Percentiles rank a stretch among this genome's conserved stretches.
Evolutionary conservation across 2,113 vertebrate genomes (phyloP).

Genomic region (Oreocharis arfaki): DNA sequence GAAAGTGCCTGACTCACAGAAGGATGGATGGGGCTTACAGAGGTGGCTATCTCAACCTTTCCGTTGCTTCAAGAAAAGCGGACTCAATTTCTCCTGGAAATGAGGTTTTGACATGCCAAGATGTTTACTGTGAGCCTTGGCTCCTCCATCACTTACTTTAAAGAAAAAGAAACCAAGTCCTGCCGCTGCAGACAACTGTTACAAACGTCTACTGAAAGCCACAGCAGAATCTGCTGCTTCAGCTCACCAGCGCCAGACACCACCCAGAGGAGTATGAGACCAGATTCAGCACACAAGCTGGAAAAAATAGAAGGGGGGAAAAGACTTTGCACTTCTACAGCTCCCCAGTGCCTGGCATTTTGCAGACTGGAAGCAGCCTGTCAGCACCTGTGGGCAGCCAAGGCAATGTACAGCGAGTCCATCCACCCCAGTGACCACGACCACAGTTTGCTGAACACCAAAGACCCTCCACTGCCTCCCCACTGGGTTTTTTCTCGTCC

Average conservation of each 20-base stretch:
- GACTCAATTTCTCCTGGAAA: slow-evolving; percentile 12
- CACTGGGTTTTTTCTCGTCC: not conserved
- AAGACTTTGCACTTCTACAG: not conserved
- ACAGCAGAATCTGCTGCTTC: slow-evolving; percentile 46
- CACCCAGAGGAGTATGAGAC: slow-evolving; percentile 24
- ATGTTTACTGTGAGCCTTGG: not conserved
- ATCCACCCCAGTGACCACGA: not conserved
- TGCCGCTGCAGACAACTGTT: slow-evolving; percentile 5
- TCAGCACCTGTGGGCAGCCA: not conserved
- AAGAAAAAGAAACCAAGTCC: slow-evolving; percentile 16
- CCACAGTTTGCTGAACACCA: not conserved
- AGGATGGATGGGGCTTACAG: not conserved
- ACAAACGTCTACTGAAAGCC: not conserved
- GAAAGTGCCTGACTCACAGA: not conserved
- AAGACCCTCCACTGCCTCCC: not conserved
- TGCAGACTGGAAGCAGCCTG: not conserved
- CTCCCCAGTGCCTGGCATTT: not conserved
- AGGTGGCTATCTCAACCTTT: slow-evolving; percentile 13
- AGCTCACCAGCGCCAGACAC: slow-evolving; percentile 28
- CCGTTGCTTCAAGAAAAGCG: not conserved
- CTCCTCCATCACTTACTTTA: slow-evolving; percentile 8
- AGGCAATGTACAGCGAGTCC: rapidly evolving
- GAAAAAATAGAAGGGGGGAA: not conserved
- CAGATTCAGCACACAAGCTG: not conserved
- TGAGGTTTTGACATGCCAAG: not conserved